Conservation (phyloP, 2,113 vertebrate genomes). For the Strix aluco region DNA sequence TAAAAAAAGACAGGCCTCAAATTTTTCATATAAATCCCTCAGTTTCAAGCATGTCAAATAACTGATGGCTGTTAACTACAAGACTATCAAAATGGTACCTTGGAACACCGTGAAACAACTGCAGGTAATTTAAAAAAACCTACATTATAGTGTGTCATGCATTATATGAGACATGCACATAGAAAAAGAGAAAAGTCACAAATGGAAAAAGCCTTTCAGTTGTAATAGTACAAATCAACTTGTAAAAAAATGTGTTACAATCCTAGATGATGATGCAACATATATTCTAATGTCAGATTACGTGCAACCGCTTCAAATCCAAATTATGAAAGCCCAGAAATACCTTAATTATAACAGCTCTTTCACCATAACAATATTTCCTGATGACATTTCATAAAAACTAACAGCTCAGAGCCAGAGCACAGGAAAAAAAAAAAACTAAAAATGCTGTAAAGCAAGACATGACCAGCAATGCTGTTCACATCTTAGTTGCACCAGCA, state of each 20-base stretch:
- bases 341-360: not conserved
- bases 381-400: not conserved
- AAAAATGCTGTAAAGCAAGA: not conserved
- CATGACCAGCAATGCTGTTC: not conserved
- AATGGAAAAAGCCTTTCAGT: not conserved
- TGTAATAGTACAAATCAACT: not conserved
- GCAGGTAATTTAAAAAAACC: not conserved
- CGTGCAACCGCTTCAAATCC: not conserved
- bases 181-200: not conserved
- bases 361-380: not conserved
- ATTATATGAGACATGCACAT: not conserved
- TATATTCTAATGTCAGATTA: not conserved
- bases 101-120: not conserved
- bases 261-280: fast-evolving
- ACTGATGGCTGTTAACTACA: not conserved
- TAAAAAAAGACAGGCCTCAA: not conserved
- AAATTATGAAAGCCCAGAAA: not conserved
- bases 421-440: not conserved
- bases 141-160: fast-evolving
- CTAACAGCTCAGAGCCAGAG: not conserved
- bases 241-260: not conserved
- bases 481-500: not conserved
- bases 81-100: not conserved
- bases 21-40: not conserved
- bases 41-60: not conserved